These are phyloP conservation scores for Cantharis flavilabris DNA, from an alignment of 2,888 invertebrate species.

Conservation along the genomic window DNA sequence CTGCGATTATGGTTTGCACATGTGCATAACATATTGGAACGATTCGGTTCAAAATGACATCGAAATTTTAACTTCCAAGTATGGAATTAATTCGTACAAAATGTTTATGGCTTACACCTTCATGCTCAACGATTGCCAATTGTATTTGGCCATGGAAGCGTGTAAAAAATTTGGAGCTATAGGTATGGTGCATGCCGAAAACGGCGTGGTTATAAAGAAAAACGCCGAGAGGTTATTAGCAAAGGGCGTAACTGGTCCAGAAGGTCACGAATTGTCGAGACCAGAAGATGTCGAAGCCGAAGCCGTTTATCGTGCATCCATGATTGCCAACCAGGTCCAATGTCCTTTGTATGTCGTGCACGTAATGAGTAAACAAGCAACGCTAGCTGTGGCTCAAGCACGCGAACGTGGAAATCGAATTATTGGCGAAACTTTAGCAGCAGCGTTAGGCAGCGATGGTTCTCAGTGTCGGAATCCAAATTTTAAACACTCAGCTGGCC, in stretches of 20 bases:
- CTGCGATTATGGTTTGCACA: constrained; percentile 91
- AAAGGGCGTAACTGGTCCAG: constrained; percentile 86
- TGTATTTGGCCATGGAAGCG: constrained; percentile 77
- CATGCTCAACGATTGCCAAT: constrained; percentile 83
- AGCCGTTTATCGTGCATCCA: constrained; percentile 90
- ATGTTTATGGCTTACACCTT: constrained; percentile 93
- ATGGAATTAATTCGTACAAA: constrained; percentile 93
- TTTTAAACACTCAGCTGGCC: constrained; percentile 91
- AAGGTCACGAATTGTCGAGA: constrained; percentile 86
- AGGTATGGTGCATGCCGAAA: constrained; percentile 92
- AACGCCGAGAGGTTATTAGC: constrained; percentile 80
- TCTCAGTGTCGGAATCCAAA: constrained; percentile 78
- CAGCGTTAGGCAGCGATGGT: constrained; percentile 71
- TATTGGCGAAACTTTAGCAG: constrained; percentile 89
- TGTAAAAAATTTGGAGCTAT: constrained; percentile 81
- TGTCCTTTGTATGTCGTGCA: constrained; percentile 90
- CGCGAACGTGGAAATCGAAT: constrained; percentile 65
- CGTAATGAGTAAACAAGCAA: constrained; percentile 88
- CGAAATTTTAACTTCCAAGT: constrained; percentile 72
- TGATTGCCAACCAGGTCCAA: constrained; percentile 85
- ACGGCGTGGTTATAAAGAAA: constrained; percentile 86
- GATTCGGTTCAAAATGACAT: constrained; percentile 78
- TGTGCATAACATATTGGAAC: constrained; percentile 88
- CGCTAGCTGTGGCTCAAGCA: constrained; percentile 71
- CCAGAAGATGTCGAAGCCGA: constrained; percentile 94